Base-by-base conservation (phyloP, 2,888 invertebrate genomes). In the Harmothoe impar region DNA sequence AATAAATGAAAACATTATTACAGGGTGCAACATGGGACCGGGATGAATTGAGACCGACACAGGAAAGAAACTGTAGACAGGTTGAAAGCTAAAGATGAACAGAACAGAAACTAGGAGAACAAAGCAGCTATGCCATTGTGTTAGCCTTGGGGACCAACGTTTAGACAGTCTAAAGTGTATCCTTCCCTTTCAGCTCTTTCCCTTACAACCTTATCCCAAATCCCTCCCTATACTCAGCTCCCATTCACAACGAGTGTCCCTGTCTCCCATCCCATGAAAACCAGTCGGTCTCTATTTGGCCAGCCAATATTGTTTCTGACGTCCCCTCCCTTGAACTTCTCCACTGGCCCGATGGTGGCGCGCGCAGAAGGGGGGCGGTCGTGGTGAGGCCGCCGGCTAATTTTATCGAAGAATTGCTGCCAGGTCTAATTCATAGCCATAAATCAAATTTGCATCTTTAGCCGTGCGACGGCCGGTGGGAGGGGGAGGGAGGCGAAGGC, bases 381-480 rank as follows among this genome's bases (percentile, higher is more conserved):
- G 43, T 35, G n/a, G 25, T 23, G 23, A 33, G 86, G n/a, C 33
- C 54, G 86, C 3, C 56, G 54, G 86, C 86, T 86, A 86, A 86
- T 86, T 52, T 56, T 86, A 86, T 86, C 86, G 54, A 25, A 86
- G 86, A 86, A 86, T 86, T 54, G 52, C 86, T 86, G 86, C 86
- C 54, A 54, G 31, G 86, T 54, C 86, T 86, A 86, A 86, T 86
- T 54, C 86, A 86, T 86, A 56, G 86, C 31, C 86, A 86, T 86
- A 86, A 86, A 86, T 86, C 86, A 56, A 86, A 86, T 86, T 56
- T 86, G 33, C 86, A 86, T 86, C 56, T 86, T 86, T 86, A 54
- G 29, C 31, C 20, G 54, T 1, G 86, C 52, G 52, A 35, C 23
- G 15, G 54, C 31, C 3, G 56, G 52, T 25, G 52, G 84, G 31